Base-by-base conservation (phyloP, 2,113 vertebrate species). In the Platanista minor region DNA sequence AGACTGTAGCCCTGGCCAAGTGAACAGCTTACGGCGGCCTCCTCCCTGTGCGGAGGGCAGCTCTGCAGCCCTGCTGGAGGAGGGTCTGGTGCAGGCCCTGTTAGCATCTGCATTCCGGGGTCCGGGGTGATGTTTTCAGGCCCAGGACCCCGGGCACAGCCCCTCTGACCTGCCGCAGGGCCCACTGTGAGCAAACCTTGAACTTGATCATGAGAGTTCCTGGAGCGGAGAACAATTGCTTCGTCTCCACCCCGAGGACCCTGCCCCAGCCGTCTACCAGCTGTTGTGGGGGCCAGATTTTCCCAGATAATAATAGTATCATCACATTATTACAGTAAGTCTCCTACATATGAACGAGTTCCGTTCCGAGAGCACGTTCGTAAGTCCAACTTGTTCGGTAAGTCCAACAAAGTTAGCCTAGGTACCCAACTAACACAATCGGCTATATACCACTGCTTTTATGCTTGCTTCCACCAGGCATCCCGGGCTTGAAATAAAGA, bases 11-110 rank as follows among this genome's bases (percentile, higher is more conserved):
- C 36, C 39, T 6, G 52, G 10, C 59, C 0, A 1, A 39, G 49
- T 1, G 13, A 59, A 46, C 4, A 6, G 33, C 25, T 52, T 13
- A 9, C 0, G 1, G 71, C 2, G 2, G 46, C 39, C 39, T 33
- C n/a, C 74, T 2, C 31, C 25, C n/a, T 12, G 27, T 7, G 27
- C 18, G 11, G 17, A 59, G 13, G 33, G 27, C 14, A 9, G 25
- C 52, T 52, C 12, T 10, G 8, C 61, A 52, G 52, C 52, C 52
- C 15, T 17, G 15, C 15, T 17, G 5, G 18, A 31, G 29, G 87
- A 23, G 39, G 52, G 33, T 41, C 25, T 1, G 0, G 3, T 14
- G 31, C 62, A 25, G 67, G 57, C 41, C 14, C 8, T 0, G 9
- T 11, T 6, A 29, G 10, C 41, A 36, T 13, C 33, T n/a, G 29